These are phyloP conservation scores for Hydrotaea cyrtoneurina DNA, from an alignment of 2,888 invertebrate genomes.

Conservation along the genomic window DNA sequence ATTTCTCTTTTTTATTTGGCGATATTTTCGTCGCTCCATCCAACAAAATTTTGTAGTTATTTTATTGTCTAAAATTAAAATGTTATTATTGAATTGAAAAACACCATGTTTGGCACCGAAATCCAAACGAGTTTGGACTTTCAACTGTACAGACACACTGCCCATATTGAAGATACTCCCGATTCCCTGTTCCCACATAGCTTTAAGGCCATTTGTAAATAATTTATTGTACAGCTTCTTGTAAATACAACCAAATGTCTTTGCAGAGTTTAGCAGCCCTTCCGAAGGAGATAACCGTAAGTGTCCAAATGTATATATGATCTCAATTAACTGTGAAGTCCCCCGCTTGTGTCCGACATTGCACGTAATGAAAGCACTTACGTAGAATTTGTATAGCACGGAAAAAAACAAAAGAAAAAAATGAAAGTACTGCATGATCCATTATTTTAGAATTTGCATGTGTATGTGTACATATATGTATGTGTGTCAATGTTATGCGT, in stretches of 20 bases:
- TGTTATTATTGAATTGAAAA: not conserved
- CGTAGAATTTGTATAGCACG: slow-evolving; percentile 26
- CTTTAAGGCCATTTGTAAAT: slow-evolving; percentile 61
- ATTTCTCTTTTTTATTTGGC: too few relatives aligned
- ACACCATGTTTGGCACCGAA: slow-evolving; percentile 39
- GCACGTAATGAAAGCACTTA: slow-evolving; percentile 2
- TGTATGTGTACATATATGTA: not conserved
- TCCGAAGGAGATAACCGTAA: slow-evolving; percentile 90
- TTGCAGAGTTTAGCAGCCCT: slow-evolving; percentile 91
- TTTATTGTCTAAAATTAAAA: too few relatives aligned
- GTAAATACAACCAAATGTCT: slow-evolving; percentile 81
- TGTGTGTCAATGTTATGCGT: too few relatives aligned
- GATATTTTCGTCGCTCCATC: too few relatives aligned
- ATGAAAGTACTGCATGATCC: slow-evolving; percentile 16
- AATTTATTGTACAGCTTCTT: slow-evolving; percentile 75
- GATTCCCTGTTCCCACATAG: not conserved
- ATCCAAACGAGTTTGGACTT: not conserved
- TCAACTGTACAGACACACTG: slow-evolving; percentile 48
- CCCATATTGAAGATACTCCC: slow-evolving; percentile 4
- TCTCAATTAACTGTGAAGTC: slow-evolving; percentile 4
- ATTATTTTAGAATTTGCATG: slow-evolving; percentile 40
- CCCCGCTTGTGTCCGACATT: not conserved
- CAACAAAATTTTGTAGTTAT: too few relatives aligned
- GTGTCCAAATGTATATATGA: slow-evolving; percentile 73
- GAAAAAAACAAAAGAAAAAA: not conserved